Conservation (phyloP, 2,113 vertebrate species). For the Bambusicola thoracicus region DNA sequence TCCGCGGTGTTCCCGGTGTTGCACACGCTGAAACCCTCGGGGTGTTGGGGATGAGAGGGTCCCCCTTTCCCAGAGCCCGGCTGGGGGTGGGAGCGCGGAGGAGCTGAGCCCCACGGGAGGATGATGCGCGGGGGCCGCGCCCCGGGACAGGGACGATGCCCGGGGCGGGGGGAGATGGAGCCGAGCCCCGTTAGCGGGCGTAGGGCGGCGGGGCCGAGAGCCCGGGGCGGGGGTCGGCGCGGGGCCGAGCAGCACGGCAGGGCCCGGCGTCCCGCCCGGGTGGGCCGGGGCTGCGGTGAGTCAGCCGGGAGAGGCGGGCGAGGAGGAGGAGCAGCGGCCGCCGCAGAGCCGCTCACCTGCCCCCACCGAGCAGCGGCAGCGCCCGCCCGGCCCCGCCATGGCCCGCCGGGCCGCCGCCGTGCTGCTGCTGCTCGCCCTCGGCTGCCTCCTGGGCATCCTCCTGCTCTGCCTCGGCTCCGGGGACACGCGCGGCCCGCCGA, state of each 20-base stretch:
- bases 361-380: neutral
- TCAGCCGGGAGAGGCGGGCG: constrained; percentile 5
- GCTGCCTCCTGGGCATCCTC: constrained; percentile 81
- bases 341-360: constrained; percentile 24
- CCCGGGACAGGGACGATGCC: no score
- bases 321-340: neutral
- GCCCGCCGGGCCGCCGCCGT: constrained; percentile 47
- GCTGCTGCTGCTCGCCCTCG: constrained; percentile 75
- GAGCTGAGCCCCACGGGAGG: neutral
- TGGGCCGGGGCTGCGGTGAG: constrained; percentile 28
- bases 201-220: no score
- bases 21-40: neutral
- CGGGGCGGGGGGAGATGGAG: no score
- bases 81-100: neutral
- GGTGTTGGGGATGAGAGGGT: no score
- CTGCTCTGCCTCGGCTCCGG: constrained; percentile 83
- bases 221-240: no score
- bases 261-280: neutral
- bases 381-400: neutral
- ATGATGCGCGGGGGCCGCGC: neutral
- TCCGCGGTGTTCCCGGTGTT: neutral
- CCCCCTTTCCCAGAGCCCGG: neutral
- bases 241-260: neutral
- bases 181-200: neutral
- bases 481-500: constrained; percentile 78